Evolutionary conservation across 2,888 invertebrate species (phyloP).

Genomic region (Rhynchonema sp.): DNA sequence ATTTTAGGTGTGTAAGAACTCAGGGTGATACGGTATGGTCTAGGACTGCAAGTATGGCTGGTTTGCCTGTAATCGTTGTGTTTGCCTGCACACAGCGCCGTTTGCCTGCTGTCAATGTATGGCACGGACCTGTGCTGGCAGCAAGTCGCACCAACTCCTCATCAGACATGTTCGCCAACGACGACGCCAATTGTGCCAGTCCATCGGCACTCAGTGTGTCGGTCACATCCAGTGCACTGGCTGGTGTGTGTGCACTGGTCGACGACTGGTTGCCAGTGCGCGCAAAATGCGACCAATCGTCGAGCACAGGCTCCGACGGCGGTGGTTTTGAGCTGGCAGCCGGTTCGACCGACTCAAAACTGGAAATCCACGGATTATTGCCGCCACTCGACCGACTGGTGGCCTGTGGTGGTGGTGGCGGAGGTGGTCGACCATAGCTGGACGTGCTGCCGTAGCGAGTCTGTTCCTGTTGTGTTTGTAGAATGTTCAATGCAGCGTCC

Average conservation of each 20-base stretch:
- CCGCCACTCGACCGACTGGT: no score
- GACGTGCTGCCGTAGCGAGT: background rate
- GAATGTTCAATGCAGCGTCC: background rate
- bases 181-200: background rate
- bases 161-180: background rate
- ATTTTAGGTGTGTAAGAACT: no score
- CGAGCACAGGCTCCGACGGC: background rate
- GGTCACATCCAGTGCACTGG: background rate
- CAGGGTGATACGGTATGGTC: no score
- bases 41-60: no score
- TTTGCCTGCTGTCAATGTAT: no score
- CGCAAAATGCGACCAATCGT: background rate
- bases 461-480: background rate
- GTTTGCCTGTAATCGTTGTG: no score
- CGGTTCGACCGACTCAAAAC: no score
- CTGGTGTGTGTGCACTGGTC: background rate
- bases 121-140: background rate
- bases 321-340: background rate
- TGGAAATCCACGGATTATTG: background rate
- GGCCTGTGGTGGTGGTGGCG: no score
- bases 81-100: no score
- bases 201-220: background rate
- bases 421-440: no score
- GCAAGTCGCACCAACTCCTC: background rate
- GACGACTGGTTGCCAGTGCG: background rate